Evolutionary conservation across 1,140 invertebrate species (phyloP).

Genomic region (Calycopis cecrops): DNA sequence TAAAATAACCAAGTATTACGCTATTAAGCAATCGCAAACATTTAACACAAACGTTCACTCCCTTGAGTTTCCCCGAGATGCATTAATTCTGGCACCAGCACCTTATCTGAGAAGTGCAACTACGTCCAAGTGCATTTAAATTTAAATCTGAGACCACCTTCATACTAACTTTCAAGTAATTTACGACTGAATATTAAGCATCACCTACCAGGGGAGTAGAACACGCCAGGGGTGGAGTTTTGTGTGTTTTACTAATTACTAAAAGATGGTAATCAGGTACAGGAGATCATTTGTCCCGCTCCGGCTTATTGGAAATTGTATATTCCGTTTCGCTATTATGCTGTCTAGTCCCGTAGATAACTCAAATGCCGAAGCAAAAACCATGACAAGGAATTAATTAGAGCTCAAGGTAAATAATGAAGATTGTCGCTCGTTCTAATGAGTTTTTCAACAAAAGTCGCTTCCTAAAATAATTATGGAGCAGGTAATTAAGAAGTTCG

Average conservation of each 20-base stretch:
- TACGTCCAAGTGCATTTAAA: constrained; percentile 58
- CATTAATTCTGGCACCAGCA: constrained; percentile 40
- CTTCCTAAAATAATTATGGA: constrained; percentile 62
- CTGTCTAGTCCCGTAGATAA: constrained; percentile 46
- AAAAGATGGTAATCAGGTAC: constrained; percentile 75
- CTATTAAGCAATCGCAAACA: constrained; percentile 10
- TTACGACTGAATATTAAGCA: constrained; percentile 70
- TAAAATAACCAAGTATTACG: neutral
- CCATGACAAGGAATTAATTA: constrained; percentile 76
- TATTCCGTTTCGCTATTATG: constrained; percentile 32
- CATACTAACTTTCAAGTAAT: constrained; percentile 69
- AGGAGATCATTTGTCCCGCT: constrained; percentile 44
- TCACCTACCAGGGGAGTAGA: constrained; percentile 71
- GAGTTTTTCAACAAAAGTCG: constrained; percentile 57
- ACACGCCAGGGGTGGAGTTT: constrained; percentile 74
- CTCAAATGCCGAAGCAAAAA: constrained; percentile 72
- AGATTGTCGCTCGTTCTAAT: constrained; percentile 70
- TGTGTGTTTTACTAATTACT: constrained; percentile 77
- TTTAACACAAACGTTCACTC: constrained; percentile 11
- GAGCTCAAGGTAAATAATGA: constrained; percentile 71
- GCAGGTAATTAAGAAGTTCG: constrained; percentile 63
- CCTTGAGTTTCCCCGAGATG: constrained; percentile 18
- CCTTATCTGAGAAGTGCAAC: constrained; percentile 39
- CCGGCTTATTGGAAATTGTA: constrained; percentile 23
- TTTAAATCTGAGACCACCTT: constrained; percentile 63